Base-by-base conservation (phyloP, 2,113 vertebrate species). In the Nothocercus nigrocapillus region DNA sequence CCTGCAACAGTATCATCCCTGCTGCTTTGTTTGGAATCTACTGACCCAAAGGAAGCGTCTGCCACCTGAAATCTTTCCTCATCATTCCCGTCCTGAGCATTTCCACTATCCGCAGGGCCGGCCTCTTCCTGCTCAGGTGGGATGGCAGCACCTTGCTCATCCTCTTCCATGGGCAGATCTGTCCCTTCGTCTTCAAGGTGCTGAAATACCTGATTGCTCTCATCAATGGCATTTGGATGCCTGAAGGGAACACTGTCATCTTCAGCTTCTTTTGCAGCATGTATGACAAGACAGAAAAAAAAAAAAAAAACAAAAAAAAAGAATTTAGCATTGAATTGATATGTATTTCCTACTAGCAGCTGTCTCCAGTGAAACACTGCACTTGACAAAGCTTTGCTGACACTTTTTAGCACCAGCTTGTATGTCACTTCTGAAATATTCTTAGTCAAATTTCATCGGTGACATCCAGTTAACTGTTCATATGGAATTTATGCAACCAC, bases 1-100 rank as follows among this genome's bases (percentile, higher is more conserved):
- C 98, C 98, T 97, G 94, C 40, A 69, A 87, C 74, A 51, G 2
- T 12, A 6, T 95, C 81, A 51, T 95, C 66, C 8, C 49, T 70
- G 9, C 44, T 30, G 70, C 25, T 38, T 9, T 79, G 49, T 86
- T 22, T 89, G 40, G 85, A 81, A 86, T 87, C 94, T 89, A 32
- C 1, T 38, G 72, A 78, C 44, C 2, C 92, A 79, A 89, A 85
- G 25, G 87, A 72, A 27, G n/a, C 16, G 47, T 85, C 85, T 75
- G 90, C 17, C 59, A 70, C 15, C 32, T 56, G 49, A 0, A 5
- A 49, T 85, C 21, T 61, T 87, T 56, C 79, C 58, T 92, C 89
- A 51, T 54, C 21, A 16, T 51, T n/a, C 2, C 2, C 8, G 78
- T 96, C 86, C 81, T 74, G 13, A 0, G 44, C 49, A 69, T 34